Evolutionary conservation across 2,113 vertebrate genomes (phyloP).

Genomic region (Bucco capensis): DNA sequence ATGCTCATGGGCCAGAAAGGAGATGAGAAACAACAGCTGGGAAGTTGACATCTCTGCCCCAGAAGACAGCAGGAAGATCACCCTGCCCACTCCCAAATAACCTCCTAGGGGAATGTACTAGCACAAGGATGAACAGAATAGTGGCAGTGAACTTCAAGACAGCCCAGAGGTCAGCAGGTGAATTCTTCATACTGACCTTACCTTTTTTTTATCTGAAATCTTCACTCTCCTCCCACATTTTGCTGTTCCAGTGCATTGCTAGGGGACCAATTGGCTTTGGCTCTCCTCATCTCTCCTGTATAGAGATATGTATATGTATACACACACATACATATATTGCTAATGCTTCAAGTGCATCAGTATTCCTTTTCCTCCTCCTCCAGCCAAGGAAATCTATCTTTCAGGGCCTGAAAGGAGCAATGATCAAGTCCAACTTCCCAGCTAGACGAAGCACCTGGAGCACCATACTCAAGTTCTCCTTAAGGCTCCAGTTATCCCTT

Average conservation of each 20-base stretch:
- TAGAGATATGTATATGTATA: not conserved
- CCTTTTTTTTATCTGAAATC: not conserved
- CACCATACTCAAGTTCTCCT: not conserved
- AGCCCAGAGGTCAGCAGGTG: not conserved
- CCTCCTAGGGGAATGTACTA: not conserved
- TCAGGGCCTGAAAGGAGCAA: not conserved
- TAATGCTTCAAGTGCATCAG: not conserved
- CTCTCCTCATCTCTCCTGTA: not conserved
- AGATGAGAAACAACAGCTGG: not conserved
- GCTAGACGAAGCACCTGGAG: not conserved
- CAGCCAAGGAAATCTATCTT: not conserved
- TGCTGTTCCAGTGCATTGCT: not conserved
- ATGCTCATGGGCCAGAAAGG: not conserved
- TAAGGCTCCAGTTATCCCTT: conserved; percentile 32
- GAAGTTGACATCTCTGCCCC: not conserved
- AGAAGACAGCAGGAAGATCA: not conserved
- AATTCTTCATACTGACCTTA: not conserved
- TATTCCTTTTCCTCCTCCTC: not conserved
- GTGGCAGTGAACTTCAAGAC: not conserved
- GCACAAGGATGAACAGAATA: not conserved
- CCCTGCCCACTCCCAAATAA: not conserved
- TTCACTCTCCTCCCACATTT: not conserved
- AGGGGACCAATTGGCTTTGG: not conserved
- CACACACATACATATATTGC: not conserved
- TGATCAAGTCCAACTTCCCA: not conserved